phyloP scores from a whole-genome alignment of 64 coral and sea anemone species.

The Pocillopora damicornis region DNA sequence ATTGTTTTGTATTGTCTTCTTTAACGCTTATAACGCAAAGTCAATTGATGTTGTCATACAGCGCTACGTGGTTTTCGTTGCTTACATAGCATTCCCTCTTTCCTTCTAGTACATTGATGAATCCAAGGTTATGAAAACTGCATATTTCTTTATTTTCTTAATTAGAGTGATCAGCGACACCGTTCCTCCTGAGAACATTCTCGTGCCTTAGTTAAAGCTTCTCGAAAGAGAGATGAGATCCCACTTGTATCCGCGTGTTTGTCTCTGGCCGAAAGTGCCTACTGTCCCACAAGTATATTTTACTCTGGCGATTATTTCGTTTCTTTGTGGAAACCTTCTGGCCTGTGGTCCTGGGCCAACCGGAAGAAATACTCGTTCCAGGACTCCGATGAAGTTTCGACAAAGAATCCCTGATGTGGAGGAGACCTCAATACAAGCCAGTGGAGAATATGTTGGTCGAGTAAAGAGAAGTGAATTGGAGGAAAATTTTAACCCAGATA shows the following conservation, averaged over 20 bases:
- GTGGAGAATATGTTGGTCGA: constrained; percentile 28
- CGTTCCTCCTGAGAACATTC: background rate
- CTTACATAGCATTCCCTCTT: background rate
- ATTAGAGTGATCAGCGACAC: constrained; percentile 6
- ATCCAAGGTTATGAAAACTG: background rate
- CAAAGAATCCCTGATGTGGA: constrained; percentile 32
- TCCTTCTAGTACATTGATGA: background rate
- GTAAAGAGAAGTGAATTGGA: constrained; percentile 47
- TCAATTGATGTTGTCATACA: background rate
- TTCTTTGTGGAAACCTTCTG: background rate
- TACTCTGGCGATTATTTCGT: background rate
- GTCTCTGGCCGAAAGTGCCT: background rate
- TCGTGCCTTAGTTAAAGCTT: background rate
- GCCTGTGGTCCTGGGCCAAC: constrained; percentile 34
- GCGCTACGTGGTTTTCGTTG: background rate
- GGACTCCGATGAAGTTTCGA: background rate
- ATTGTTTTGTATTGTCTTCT: constrained; percentile 22
- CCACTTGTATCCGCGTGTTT: background rate
- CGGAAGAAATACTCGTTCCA: too few species aligned
- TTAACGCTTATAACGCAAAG: background rate
- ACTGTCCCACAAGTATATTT: background rate
- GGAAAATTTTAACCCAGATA: constrained; percentile 37
- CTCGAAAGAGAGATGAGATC: background rate
- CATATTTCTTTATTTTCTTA: background rate
- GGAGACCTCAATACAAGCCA: constrained; percentile 48